A percentile compares a stretch with the other conserved stretches of the same genome.
Conservation (phyloP, 1,140 invertebrate genomes). For the Bombus impatiens region DNA sequence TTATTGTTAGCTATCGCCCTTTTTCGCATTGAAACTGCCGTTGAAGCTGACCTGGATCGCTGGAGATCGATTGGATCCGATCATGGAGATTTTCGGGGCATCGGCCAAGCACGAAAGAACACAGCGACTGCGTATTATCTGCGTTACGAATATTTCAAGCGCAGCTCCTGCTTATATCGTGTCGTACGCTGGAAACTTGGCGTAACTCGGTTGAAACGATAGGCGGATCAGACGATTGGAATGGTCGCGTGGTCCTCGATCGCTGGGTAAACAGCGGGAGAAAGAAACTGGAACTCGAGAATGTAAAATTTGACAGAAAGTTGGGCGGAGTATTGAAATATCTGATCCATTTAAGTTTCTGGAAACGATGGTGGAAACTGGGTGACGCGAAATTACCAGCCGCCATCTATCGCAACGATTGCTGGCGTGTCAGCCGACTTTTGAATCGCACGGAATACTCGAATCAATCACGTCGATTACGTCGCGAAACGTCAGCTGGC, state of each 20-base stretch:
- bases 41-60: too few species aligned
- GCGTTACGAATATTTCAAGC: conserved; percentile 35
- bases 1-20: neutral
- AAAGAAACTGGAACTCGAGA: neutral
- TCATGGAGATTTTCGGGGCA: neutral
- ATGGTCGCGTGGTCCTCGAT: neutral
- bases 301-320: conserved; percentile 11
- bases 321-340: conserved; percentile 11
- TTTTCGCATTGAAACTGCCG: neutral
- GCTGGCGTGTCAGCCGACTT: conserved; percentile 17
- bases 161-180: neutral
- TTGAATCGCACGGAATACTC: conserved; percentile 41
- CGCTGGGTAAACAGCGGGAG: too few species aligned
- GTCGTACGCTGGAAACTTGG: neutral
- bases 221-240: conserved; percentile 26
- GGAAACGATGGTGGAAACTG: conserved; percentile 16
- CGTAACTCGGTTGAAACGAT: conserved; percentile 31
- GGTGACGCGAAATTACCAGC: neutral
- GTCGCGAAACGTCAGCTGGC: neutral
- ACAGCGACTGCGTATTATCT: conserved; percentile 28
- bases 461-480: conserved; percentile 45
- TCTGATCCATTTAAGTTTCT: conserved; percentile 44
- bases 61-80: neutral
- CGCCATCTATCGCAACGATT: neutral
- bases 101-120: neutral